These are phyloP conservation scores for Equus przewalskii DNA, from an alignment of 2,113 vertebrate genomes.

Conservation along the genomic window DNA sequence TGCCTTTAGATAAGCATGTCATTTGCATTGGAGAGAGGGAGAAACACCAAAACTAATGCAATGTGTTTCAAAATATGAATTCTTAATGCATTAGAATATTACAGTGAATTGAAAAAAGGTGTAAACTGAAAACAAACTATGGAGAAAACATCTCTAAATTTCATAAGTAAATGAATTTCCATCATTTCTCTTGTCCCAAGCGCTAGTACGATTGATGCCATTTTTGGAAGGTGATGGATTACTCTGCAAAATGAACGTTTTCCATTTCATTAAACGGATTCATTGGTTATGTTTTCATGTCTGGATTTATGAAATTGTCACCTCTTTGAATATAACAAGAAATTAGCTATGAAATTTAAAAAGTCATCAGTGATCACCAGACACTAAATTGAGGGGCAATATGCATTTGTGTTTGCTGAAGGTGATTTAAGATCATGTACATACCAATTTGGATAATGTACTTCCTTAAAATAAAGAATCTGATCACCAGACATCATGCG, in stretches of 20 bases:
- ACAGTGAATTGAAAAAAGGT: accelerated
- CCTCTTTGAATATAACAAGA: not conserved
- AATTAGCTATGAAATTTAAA: not conserved
- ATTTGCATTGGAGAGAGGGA: not conserved
- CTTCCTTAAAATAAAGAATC: not conserved
- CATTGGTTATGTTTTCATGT: not conserved
- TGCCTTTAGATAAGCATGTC: not conserved
- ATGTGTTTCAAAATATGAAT: not conserved
- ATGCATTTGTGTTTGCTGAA: no score
- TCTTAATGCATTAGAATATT: not conserved
- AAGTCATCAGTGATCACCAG: not conserved
- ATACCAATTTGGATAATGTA: not conserved
- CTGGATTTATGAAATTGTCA: not conserved
- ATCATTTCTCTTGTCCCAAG: not conserved
- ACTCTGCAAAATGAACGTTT: not conserved
- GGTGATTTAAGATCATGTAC: not conserved
- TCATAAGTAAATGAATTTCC: not conserved
- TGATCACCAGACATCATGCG: accelerated
- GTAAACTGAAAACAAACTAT: not conserved
- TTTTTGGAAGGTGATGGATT: not conserved
- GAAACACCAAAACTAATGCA: not conserved
- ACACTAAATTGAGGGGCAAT: not conserved
- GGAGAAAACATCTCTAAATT: not conserved
- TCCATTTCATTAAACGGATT: not conserved
- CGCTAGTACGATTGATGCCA: not conserved